phyloP scores from a whole-genome alignment of 2,888 invertebrate species.

The Drosophila mettleri region DNA sequence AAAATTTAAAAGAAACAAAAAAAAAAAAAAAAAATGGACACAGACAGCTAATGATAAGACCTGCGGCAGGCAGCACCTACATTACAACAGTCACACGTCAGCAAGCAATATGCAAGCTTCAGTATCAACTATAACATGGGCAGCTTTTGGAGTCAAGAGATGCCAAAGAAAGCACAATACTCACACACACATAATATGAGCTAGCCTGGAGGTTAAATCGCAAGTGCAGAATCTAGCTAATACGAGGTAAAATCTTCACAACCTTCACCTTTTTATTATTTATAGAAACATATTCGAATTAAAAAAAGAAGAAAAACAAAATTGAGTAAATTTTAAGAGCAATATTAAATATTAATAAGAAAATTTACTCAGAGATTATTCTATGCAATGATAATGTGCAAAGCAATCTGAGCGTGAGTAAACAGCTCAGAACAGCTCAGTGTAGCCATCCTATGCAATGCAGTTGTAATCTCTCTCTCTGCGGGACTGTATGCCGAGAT shows the following conservation, averaged over 20 bases:
- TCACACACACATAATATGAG: conserved; percentile 10
- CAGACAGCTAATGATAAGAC: conserved; percentile 30
- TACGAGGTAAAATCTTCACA: background rate
- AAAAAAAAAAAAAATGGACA: conserved; percentile 25
- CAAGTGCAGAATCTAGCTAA: conserved; percentile 38
- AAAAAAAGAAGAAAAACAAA: too few species aligned
- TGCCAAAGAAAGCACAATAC: conserved; percentile 48
- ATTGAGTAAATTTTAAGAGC: background rate
- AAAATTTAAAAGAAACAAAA: conserved; percentile 10
- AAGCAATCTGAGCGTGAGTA: too few species aligned
- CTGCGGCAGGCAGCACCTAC: conserved; percentile 30
- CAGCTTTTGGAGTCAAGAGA: conserved; percentile 35
- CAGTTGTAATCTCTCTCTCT: too few species aligned
- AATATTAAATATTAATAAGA: background rate
- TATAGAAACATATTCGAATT: too few species aligned
- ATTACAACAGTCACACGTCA: conserved; percentile 58
- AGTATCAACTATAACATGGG: conserved; percentile 13
- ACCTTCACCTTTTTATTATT: too few species aligned
- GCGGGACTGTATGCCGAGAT: too few species aligned
- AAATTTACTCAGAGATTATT: too few species aligned
- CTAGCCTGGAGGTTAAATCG: conserved; percentile 36
- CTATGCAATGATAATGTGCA: too few species aligned
- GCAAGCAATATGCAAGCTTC: conserved; percentile 66
- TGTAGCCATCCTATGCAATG: too few species aligned
- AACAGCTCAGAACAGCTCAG: too few species aligned